Percentiles rank a stretch among this genome's conserved stretches.
Conservation (phyloP, 2,888 invertebrate species). For the Itoplectis maculator region DNA sequence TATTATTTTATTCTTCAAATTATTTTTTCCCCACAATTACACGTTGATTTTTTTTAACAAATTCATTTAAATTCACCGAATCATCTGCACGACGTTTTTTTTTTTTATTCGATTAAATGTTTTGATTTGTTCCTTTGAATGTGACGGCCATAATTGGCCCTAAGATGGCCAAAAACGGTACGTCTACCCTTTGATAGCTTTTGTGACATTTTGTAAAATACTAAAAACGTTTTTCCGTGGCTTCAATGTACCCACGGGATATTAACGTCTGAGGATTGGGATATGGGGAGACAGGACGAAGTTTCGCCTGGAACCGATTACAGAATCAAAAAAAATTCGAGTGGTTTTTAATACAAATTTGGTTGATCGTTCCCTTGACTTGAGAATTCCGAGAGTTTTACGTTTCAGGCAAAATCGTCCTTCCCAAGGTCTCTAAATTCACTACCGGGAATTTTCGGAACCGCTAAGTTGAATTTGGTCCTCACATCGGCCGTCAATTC, state of each 20-base stretch:
- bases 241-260: constrained; percentile 38
- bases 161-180: no score
- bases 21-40: no score
- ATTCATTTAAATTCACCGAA: no score
- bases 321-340: background rate
- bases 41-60: no score
- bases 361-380: background rate
- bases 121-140: no score
- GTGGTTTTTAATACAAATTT: background rate
- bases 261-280: constrained; percentile 49
- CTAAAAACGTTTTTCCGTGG: constrained; percentile 3
- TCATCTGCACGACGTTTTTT: no score
- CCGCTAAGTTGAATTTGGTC: constrained; percentile 73
- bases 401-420: constrained; percentile 59
- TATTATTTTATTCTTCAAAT: no score
- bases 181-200: no score
- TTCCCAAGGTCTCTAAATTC: constrained; percentile 61
- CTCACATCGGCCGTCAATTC: constrained; percentile 75
- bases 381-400: constrained; percentile 3
- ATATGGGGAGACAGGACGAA: constrained; percentile 28
- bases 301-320: constrained; percentile 42
- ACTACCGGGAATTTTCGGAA: constrained; percentile 67
- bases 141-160: no score
- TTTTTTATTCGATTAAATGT: no score
- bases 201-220: no score